Conservation (phyloP, 2,113 vertebrate genomes). For the Vanacampus margaritifer region DNA sequence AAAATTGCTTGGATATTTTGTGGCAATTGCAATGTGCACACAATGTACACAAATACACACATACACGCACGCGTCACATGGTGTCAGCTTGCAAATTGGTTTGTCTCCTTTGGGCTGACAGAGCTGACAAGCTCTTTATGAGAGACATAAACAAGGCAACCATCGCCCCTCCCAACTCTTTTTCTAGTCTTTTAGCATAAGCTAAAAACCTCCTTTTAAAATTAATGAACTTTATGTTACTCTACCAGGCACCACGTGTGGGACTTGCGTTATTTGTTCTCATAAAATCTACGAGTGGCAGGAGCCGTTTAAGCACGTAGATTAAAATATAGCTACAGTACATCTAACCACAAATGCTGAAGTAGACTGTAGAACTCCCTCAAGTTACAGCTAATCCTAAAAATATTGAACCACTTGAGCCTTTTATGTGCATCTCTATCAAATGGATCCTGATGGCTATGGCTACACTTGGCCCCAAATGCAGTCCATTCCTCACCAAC, state of each 20-base stretch:
- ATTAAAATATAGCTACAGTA: no score
- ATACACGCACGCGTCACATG: constrained; percentile 31
- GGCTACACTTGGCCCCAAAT: no score
- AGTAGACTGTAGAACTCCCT: no score
- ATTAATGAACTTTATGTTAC: constrained; percentile 28
- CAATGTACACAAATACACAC: neutral
- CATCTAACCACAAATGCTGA: no score
- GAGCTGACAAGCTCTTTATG: constrained; percentile 68
- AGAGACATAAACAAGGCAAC: constrained; percentile 60
- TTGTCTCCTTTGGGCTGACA: constrained; percentile 61
- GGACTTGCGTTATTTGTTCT: no score
- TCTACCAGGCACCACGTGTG: neutral
- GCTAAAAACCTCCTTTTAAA: constrained; percentile 41
- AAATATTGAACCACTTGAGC: no score
- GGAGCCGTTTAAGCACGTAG: no score
- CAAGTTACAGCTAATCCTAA: no score
- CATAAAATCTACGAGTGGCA: no score
- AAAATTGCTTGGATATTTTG: neutral
- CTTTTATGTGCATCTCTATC: no score
- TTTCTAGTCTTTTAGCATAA: constrained; percentile 43
- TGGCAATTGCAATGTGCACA: neutral
- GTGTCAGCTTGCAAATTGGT: constrained; percentile 66
- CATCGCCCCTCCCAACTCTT: constrained; percentile 11
- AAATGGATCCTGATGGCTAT: no score
- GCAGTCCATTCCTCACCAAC: no score